Conservation (phyloP, 1,140 invertebrate genomes). For the Globodera ellingtonae region DNA sequence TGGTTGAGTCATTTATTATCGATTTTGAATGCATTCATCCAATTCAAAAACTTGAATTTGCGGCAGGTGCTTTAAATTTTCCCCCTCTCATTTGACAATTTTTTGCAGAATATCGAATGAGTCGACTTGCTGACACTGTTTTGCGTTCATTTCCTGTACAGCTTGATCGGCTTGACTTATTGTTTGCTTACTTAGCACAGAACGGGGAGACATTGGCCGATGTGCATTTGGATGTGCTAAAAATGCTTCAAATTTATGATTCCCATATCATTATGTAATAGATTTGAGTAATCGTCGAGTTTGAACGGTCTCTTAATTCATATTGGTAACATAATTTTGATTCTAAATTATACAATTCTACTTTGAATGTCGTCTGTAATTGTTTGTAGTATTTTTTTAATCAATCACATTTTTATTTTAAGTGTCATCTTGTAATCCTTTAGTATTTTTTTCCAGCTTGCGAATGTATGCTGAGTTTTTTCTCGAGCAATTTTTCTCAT, state of each 20-base stretch:
- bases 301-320: no score
- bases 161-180: slow-evolving; percentile 16
- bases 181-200: slow-evolving; percentile 27
- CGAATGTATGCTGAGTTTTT: no score
- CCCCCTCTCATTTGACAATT: neutral
- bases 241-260: slow-evolving; percentile 27
- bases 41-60: slow-evolving; percentile 50
- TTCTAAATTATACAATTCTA: no score
- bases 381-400: neutral
- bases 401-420: neutral
- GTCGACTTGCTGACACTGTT: slow-evolving; percentile 22
- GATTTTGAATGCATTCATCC: slow-evolving; percentile 49
- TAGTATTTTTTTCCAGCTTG: neutral
- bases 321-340: no score
- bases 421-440: neutral
- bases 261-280: neutral
- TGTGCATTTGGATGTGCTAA: slow-evolving; percentile 26
- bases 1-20: slow-evolving; percentile 46
- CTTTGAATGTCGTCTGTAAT: neutral
- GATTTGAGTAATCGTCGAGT: no score
- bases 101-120: slow-evolving; percentile 32
- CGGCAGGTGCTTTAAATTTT: neutral
- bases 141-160: slow-evolving; percentile 18
- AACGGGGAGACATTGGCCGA: slow-evolving; percentile 9
- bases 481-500: slow-evolving; percentile 1